A percentile compares a stretch with the other conserved stretches of the same genome.
phyloP scores from a whole-genome alignment of 2,113 vertebrate genomes.

The Phylloscopus trochiloides region DNA sequence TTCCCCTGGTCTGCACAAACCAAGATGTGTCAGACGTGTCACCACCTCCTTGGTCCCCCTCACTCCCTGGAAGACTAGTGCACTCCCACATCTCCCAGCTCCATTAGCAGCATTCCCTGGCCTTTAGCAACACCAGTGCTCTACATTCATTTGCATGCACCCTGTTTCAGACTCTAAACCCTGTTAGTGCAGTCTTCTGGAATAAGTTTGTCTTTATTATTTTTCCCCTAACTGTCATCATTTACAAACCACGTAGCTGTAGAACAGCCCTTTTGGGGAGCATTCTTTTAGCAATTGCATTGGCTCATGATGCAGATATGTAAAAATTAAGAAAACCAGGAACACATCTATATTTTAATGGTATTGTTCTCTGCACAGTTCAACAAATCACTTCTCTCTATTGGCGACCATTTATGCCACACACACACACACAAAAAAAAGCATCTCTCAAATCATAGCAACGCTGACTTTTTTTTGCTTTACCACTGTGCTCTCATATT shows the following conservation, averaged over 20 bases:
- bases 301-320: background rate
- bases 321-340: background rate
- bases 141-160: background rate
- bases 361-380: background rate
- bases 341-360: background rate
- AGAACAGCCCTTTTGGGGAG: background rate
- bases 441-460: conserved; percentile 31
- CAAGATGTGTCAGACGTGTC: background rate
- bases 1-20: background rate
- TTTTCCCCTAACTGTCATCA: background rate
- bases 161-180: background rate
- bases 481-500: conserved; percentile 1
- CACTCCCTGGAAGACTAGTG: fast-evolving
- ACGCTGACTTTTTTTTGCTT: conserved; percentile 7
- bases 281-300: background rate
- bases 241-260: background rate
- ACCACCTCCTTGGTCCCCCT: no score
- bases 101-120: background rate
- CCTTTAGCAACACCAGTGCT: background rate
- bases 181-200: background rate
- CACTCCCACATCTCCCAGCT: background rate
- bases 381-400: background rate
- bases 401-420: background rate
- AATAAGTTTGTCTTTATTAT: background rate
- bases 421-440: background rate